Base-by-base conservation (phyloP, 2,797 vertebrate species). In the Sebastes hubbsi region DNA sequence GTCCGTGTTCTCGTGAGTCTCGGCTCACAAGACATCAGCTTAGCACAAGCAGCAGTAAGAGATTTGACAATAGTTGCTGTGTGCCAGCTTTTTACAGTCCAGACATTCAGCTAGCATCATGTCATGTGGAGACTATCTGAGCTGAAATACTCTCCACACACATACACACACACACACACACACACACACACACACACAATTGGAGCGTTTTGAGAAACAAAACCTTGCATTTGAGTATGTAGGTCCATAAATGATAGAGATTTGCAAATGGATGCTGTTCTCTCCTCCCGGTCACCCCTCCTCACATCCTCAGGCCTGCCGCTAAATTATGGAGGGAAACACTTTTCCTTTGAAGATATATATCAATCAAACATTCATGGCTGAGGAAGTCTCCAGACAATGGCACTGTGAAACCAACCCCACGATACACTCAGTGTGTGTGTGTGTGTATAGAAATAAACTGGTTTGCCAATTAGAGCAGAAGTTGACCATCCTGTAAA, bases 401-500 rank as follows among this genome's bases (percentile, higher is more conserved):
- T 80, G 88, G 74, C 68, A 81, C 32, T 11, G 61, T 83, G 83
- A 84, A 89, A 87, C 74, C 67, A 71, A 80, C 32, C 24, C 74
- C 55, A 68, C 46, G 75, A 81, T 54, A 72, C 22, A 61, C 20
- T 61, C 42, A 1, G 1, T 68, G 54, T 73, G n/a, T 24, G 59
- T 59, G 58, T 78, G 55, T 81, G 73, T 34, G 24, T 56, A 22
- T 27, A 60, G 63, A 77, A 82, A 84, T 49, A 80, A 38, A 76
- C 74, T 68, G 54, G 72, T 91, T 87, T 94, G 91, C 91, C 91
- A 95, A 94, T 94, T 94, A 94, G 93, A 95, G 94, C 94, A 92
- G 90, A 92, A 93, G 88, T 82, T 87, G 88, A 88, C 89, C 91
- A 81, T 85, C 78, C 69, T 73, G 87, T 94, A 94, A 94, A 94